Evolutionary conservation across 2,888 invertebrate species (phyloP), one percentile per base, ranked within the genome.

Genomic region (Erannis defoliaria): DNA sequence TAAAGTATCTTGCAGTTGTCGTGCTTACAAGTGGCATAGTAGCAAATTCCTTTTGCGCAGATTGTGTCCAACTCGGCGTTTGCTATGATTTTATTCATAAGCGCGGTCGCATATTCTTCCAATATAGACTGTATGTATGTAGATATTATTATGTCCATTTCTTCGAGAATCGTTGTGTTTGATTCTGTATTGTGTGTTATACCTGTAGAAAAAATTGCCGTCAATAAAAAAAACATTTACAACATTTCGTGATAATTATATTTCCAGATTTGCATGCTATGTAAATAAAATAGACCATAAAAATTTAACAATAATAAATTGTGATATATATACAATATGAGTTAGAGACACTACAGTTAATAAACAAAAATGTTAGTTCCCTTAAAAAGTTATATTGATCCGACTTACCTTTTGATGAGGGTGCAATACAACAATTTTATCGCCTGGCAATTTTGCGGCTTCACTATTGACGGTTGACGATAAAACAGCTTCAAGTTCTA

Each of bases 401-500:
- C 18, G 40, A 49, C 73, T 73, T 33, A 85, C 82, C 82, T 81
- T 75, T 65, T 72, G 73, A 59, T 70, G 58, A 19, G 64, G 58
- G 37, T 43, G 68, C 5, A 67, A 63, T 35, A 57, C 21, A 40
- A 63, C 37, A 18, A 37, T 33, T 64, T 75, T 71, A 33, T 54
- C 62, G 35, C 31, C 51, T 16, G 58, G 8, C 6, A 51, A 38
- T 19, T 74, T 68, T 40, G 67, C 63, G 23, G 51, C 46, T 8
- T 63, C 68, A 18, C 74, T 73, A 4, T 76, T 71, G 29, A 89
- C 84, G 2, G 87, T 85, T 9, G 89, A 87, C 0, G 90, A 90
- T 60, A 91, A 67, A 23, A 84, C 81, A 14, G 82, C 84, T 73
- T 90, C 90, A 51, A 89, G 68, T 68, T 85, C 82, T 53, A 89